Evolutionary conservation across 2,797 vertebrate species (phyloP), one percentile per base, ranked within the genome.

Genomic region (Otus scops): DNA sequence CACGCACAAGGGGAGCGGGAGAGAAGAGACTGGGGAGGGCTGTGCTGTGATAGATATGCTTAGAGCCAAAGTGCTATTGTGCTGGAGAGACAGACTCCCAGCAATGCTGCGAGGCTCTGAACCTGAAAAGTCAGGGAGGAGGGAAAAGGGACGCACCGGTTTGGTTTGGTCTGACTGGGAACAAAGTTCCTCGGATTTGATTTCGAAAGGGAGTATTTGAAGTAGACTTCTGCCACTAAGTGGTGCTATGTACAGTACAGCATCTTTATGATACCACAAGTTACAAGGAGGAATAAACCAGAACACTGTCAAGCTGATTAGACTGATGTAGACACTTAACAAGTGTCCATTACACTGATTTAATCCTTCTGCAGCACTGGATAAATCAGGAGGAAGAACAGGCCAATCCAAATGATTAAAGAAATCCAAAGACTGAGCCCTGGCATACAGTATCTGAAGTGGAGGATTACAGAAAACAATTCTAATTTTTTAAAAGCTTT

Each of bases 201-300:
- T 60, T 85, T 28, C 27, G 21, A 38, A 28, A 76, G 71, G 54
- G 17, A 80, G 87, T 27, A 17, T 54, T 38, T 41, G 78, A 47
- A 56, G 84, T 10, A 76, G 89, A 36, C 43, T 79, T 76, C 65
- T 57, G 95, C 95, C 97, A 83, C 97, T 97, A 93, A 96, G 97
- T 38, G 97, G 97, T 81, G 95, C 97, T 97, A 65, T 71, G 65
- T 75, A 48, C 97, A 96, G 95, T 34, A 21, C 32, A 20, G 92
- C 81, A 4, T 88, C 88, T 53, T 78, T 2, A 2, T 0, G 30
- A 27, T 3, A 4, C 27, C 73, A 59, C 80, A 4, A 0, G 9
- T 61, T 36, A 4, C 36, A 21, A 73, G 81, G 13, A 83, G 64
- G 85, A 75, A 36, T 69, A 22, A 57, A 43, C n/a, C 54, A 6